Percentiles rank a stretch among this genome's conserved stretches.
These are phyloP conservation scores for Megaceryle alcyon DNA, from an alignment of 2,797 vertebrate genomes.

Conservation along the genomic window DNA sequence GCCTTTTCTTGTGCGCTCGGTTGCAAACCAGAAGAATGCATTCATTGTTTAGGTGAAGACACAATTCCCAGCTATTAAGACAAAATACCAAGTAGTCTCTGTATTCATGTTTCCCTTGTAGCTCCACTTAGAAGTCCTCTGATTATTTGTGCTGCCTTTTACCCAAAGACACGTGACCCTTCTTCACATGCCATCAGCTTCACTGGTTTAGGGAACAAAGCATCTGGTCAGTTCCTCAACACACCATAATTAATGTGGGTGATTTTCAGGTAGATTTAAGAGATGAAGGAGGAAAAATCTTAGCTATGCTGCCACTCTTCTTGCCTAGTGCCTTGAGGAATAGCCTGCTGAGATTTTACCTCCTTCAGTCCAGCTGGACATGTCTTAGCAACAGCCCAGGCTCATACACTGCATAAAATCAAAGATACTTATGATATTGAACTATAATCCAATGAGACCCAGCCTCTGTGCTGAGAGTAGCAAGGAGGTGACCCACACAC, in stretches of 20 bases:
- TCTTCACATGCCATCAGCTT: neutral
- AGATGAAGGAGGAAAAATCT: neutral
- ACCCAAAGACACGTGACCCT: neutral
- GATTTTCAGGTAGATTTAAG: neutral
- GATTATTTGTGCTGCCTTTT: neutral
- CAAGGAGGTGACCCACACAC: neutral
- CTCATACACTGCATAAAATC: neutral
- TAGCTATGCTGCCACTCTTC: neutral
- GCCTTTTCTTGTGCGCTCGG: neutral
- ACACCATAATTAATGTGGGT: fast-evolving
- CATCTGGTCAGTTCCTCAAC: neutral
- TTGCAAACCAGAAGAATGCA: neutral
- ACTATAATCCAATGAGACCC: neutral
- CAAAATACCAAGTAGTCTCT: neutral
- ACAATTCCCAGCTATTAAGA: neutral
- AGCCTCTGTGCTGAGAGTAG: neutral
- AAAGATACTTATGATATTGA: neutral
- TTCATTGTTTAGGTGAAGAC: neutral
- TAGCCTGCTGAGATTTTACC: neutral
- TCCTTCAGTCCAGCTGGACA: neutral
- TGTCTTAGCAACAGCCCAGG: neutral
- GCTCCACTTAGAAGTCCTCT: neutral
- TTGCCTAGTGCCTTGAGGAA: neutral
- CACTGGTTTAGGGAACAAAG: neutral
- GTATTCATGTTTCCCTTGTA: neutral